Evolutionary conservation across 2,797 vertebrate species (phyloP).

Genomic region (Lithobates sylvaticus): DNA sequence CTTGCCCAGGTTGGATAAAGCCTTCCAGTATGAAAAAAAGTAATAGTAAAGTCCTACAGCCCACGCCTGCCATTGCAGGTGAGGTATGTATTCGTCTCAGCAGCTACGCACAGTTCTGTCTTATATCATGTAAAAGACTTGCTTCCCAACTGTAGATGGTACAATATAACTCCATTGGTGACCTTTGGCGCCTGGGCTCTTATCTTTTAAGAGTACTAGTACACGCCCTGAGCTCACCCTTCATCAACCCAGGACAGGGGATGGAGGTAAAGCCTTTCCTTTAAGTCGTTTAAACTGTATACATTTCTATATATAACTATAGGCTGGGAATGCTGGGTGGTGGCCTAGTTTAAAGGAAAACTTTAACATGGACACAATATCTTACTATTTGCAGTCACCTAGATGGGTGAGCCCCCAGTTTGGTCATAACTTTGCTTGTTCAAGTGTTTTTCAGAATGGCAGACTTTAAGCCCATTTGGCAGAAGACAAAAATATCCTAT

Average conservation of each 20-base stretch:
- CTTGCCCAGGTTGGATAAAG: not conserved
- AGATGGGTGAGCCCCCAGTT: too few relatives aligned
- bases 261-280: not conserved
- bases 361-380: too few relatives aligned
- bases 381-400: too few relatives aligned
- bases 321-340: too few relatives aligned
- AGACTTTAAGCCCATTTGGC: too few relatives aligned
- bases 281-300: too few relatives aligned
- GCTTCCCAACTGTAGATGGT: not conserved
- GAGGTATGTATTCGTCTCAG: not conserved
- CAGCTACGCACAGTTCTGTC: not conserved
- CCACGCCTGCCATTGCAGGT: conserved; percentile 39
- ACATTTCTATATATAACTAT: too few relatives aligned
- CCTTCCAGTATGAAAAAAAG: conserved; percentile 9
- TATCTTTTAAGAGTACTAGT: conserved; percentile 40
- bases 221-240: conserved; percentile 42
- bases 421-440: too few relatives aligned
- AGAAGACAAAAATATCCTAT: too few relatives aligned
- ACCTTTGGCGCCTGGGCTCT: conserved; percentile 51
- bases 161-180: conserved; percentile 1
- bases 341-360: too few relatives aligned
- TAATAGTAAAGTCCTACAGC: conserved; percentile 11
- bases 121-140: not conserved
- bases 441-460: too few relatives aligned
- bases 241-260: not conserved